Conservation (phyloP, 2,888 invertebrate genomes). For the Amblyjoppa fuscipennis region DNA sequence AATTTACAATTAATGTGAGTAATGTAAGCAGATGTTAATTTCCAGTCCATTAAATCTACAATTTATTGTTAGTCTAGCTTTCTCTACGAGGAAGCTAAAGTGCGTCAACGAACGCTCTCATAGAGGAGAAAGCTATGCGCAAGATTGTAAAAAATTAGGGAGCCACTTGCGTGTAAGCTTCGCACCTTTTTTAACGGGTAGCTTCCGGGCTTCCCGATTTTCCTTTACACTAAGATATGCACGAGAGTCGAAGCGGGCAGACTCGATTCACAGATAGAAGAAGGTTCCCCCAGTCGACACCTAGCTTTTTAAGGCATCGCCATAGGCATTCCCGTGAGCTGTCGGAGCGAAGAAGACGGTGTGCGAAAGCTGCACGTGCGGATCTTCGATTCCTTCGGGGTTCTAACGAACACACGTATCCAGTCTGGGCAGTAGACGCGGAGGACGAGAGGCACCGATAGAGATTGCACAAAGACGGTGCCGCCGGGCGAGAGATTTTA, state of each 20-base stretch:
- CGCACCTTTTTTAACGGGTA: neutral
- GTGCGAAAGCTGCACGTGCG: conserved; percentile 45
- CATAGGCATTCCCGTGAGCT: conserved; percentile 25
- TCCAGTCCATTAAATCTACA: too few species aligned
- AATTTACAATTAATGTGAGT: too few species aligned
- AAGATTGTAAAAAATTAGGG: too few species aligned
- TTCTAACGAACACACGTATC: conserved; percentile 49
- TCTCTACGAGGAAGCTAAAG: too few species aligned
- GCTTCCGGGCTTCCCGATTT: neutral
- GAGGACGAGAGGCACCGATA: conserved; percentile 19
- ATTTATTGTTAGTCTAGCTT: too few species aligned
- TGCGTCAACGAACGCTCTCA: too few species aligned
- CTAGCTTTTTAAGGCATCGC: neutral
- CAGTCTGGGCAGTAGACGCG: neutral
- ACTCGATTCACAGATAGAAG: conserved; percentile 37
- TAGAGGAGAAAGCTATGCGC: too few species aligned
- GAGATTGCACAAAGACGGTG: conserved; percentile 38
- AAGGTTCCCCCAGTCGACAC: conserved; percentile 25
- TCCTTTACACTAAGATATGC: neutral
- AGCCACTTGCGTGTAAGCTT: too few species aligned
- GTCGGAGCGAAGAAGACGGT: conserved; percentile 27
- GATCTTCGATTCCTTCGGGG: conserved; percentile 37
- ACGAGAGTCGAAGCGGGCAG: conserved; percentile 4
- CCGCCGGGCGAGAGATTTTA: conserved; percentile 60
- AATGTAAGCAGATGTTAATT: too few species aligned